These are phyloP conservation scores for Merodon equestris DNA, from an alignment of 2,888 invertebrate species.

Conservation along the genomic window DNA sequence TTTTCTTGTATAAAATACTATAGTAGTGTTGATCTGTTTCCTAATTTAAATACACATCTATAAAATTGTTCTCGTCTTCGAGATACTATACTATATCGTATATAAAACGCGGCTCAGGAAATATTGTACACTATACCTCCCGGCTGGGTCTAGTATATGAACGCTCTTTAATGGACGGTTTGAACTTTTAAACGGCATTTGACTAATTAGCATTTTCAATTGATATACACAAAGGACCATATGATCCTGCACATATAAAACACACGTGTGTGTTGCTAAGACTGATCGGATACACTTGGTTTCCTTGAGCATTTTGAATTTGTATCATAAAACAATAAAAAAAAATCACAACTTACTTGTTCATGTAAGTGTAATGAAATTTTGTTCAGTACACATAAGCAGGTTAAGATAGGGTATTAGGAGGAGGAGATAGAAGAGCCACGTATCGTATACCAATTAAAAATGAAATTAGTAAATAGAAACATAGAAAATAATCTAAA, in stretches of 20 bases:
- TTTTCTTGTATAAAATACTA: constrained; percentile 12
- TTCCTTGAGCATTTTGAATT: too few relatives aligned
- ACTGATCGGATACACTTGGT: too few relatives aligned
- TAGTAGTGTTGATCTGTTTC: background rate
- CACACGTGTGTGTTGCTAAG: too few relatives aligned
- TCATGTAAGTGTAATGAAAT: too few relatives aligned
- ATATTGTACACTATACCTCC: background rate
- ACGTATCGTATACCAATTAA: constrained; percentile 16
- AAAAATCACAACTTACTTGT: too few relatives aligned
- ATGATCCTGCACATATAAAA: background rate
- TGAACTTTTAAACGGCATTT: constrained; percentile 46
- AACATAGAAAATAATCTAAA: constrained; percentile 31
- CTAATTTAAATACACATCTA: constrained; percentile 55
- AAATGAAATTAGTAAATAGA: constrained; percentile 29
- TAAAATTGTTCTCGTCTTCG: constrained; percentile 7
- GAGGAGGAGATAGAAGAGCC: background rate
- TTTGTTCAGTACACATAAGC: too few relatives aligned
- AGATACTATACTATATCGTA: too few relatives aligned
- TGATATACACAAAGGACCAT: constrained; percentile 1
- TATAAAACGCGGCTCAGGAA: too few relatives aligned
- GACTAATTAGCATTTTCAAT: constrained; percentile 36
- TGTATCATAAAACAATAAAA: too few relatives aligned
- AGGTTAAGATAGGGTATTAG: too few relatives aligned
- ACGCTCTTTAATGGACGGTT: constrained; percentile 54
- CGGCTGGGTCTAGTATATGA: constrained; percentile 7